phyloP scores from a whole-genome alignment of 1,140 invertebrate species.

The Globodera ellingtonae region DNA sequence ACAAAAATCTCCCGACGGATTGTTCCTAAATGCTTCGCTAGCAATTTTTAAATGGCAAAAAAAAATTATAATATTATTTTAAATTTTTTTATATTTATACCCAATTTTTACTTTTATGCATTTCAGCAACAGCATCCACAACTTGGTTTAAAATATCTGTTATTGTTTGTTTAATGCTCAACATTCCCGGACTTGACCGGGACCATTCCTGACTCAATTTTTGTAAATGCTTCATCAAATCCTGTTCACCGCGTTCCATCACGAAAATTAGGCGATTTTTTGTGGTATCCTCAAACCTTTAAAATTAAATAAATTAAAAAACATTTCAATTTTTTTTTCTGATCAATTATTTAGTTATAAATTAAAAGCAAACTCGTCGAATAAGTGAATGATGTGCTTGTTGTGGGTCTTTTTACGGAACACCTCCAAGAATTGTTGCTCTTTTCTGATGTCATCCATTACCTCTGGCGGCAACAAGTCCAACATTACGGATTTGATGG shows the following conservation, averaged over 20 bases:
- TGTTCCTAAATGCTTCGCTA: too few relatives aligned
- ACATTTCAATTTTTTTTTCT: too few relatives aligned
- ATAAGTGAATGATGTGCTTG: neutral
- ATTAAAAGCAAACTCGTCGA: neutral
- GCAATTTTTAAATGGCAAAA: too few relatives aligned
- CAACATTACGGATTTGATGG: neutral
- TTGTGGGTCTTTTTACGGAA: neutral
- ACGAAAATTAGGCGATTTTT: constrained; percentile 1
- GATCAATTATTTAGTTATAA: too few relatives aligned
- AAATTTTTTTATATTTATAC: too few relatives aligned
- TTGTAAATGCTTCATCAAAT: neutral
- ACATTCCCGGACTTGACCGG: neutral
- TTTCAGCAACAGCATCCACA: neutral
- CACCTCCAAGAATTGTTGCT: neutral
- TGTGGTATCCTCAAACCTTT: neutral
- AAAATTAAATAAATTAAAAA: neutral
- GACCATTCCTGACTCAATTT: neutral
- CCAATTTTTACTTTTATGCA: neutral
- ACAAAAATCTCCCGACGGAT: too few relatives aligned
- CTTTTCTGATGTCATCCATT: neutral
- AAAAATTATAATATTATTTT: too few relatives aligned
- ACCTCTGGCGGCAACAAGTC: neutral
- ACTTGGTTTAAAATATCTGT: neutral
- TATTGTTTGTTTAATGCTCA: neutral
- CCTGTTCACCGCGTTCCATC: neutral